Base-by-base conservation (phyloP, 1,140 invertebrate species). In the Apocrypta bakeri region DNA sequence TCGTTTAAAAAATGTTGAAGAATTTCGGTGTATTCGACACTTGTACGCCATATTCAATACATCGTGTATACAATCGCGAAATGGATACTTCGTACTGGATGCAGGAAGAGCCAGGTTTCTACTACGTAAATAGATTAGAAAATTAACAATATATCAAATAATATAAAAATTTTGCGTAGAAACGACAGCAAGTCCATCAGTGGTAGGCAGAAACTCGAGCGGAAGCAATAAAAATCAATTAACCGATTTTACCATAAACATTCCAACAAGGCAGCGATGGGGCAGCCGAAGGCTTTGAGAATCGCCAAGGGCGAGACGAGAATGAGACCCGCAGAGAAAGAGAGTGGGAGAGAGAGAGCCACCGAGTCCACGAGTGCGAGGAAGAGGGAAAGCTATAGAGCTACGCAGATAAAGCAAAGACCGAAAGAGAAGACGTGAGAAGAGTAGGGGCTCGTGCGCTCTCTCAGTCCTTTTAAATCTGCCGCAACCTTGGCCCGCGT, bases 401-500 rank as follows among this genome's bases (percentile, higher is more conserved):
- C 3, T 37, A 37, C 12, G 17, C 31, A 64, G 31, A 80, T 73
- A 73, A 81, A 31, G 48, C 48, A 17, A 40, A 48, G 72, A 1
- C 3, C 25, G 6, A 48, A 40, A 7, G 40, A 48, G 48, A 61
- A 31, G 25, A 48, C 25, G 42, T 25, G 68, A 72, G 68, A 80
- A 9, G 11, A 24, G n/a, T n/a, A 63, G 29, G 7, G 40, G 24
- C 12, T n/a, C 11, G 73, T 33, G 56, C 69, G 24, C 33, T 74
- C 31, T 74, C n/a, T 29, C 29, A 25, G 69, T 37, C 61, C 76
- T 72, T 83, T 83, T 75, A 83, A 83, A 79, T 29, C 71, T 68
- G 40, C 72, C 82, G 77, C 42, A 31, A 27, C 12, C 61, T 40
- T 27, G 24, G 48, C 17, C 33, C 37, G 6, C 42, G 66, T 69